These are phyloP conservation scores for Cherax quadricarinatus DNA, from an alignment of 1,140 invertebrate species.

Conservation along the genomic window DNA sequence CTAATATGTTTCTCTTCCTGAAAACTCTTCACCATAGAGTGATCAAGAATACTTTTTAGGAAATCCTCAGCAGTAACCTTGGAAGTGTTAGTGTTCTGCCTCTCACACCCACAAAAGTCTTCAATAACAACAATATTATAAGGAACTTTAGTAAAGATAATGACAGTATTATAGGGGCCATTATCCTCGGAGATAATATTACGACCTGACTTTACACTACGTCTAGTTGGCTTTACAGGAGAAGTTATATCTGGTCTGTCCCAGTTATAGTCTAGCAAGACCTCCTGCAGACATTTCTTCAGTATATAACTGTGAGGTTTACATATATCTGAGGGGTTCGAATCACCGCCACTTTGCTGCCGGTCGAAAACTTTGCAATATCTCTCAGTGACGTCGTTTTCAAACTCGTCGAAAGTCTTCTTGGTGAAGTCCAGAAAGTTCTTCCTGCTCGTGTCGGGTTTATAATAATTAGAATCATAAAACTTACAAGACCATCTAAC, in stretches of 20 bases:
- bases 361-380: conserved; percentile 49
- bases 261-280: conserved; percentile 70
- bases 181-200: conserved; percentile 16
- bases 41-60: conserved; percentile 32
- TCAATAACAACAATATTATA: background rate
- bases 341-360: background rate
- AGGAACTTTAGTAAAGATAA: conserved; percentile 67
- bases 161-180: conserved; percentile 62
- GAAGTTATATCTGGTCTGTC: conserved; percentile 70
- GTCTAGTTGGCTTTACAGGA: conserved; percentile 49
- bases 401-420: conserved; percentile 58
- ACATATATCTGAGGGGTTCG: background rate
- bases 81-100: background rate
- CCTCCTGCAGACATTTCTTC: conserved; percentile 70
- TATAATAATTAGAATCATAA: conserved; percentile 65
- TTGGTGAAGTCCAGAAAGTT: conserved; percentile 63
- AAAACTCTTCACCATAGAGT: conserved; percentile 38
- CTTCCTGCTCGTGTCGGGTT: conserved; percentile 64
- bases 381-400: conserved; percentile 60
- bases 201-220: background rate
- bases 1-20: conserved; percentile 49
- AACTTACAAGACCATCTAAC: conserved; percentile 68
- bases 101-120: conserved; percentile 9
- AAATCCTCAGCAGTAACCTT: conserved; percentile 11
- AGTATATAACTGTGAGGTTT: conserved; percentile 64